Conservation (phyloP, 2,113 vertebrate species). For the Dasyurus viverrinus region DNA sequence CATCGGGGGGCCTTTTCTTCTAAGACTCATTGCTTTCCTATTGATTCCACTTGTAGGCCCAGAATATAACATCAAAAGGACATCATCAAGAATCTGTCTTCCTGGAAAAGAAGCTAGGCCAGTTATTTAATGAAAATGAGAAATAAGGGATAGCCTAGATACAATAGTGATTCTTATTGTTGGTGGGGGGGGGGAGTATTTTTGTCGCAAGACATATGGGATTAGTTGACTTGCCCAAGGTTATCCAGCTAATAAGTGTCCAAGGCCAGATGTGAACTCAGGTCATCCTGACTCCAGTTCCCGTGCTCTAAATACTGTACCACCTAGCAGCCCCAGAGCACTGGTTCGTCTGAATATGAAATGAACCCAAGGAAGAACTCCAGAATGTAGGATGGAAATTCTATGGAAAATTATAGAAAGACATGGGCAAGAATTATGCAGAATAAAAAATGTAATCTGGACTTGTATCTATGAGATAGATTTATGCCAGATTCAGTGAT, state of each 20-base stretch:
- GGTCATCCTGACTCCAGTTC: too few species aligned
- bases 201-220: too few species aligned
- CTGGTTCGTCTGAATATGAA: neutral
- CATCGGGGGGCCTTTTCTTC: neutral
- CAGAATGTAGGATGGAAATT: neutral
- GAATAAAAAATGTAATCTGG: neutral
- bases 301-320: too few species aligned
- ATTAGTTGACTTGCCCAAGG: too few species aligned
- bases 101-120: neutral
- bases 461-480: neutral
- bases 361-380: neutral
- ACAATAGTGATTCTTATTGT: neutral
- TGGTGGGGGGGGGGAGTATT: too few species aligned
- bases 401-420: neutral
- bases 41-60: neutral
- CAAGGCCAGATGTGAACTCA: too few species aligned
- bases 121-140: neutral
- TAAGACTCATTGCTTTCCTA: neutral
- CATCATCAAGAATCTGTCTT: neutral
- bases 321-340: too few species aligned
- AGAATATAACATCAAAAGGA: neutral
- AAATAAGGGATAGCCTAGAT: neutral
- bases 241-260: too few species aligned
- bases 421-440: neutral
- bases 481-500: neutral